These are phyloP conservation scores for Adelges cooleyi DNA, from an alignment of 1,140 invertebrate genomes.

Conservation along the genomic window DNA sequence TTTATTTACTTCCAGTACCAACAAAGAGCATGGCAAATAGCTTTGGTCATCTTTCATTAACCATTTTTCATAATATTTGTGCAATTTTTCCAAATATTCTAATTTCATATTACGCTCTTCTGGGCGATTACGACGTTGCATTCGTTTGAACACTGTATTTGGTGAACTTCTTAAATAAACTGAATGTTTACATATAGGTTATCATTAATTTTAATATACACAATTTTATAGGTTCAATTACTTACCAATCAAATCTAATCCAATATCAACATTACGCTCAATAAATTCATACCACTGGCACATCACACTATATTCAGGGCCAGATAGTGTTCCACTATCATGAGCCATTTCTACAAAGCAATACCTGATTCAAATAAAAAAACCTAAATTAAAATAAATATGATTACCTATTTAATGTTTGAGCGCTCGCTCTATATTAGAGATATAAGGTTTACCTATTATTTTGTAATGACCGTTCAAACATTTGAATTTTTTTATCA, in stretches of 20 bases:
- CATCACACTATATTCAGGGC: slow-evolving; percentile 43
- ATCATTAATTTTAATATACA: neutral
- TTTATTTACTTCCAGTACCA: slow-evolving; percentile 32
- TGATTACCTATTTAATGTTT: too few relatives aligned
- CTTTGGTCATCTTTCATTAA: slow-evolving; percentile 19
- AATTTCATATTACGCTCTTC: slow-evolving; percentile 41
- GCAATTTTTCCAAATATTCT: slow-evolving; percentile 40
- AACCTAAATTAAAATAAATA: too few relatives aligned
- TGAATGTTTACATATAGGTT: slow-evolving; percentile 14
- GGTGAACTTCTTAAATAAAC: slow-evolving; percentile 47
- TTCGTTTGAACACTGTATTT: slow-evolving; percentile 42
- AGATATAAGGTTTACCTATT: slow-evolving; percentile 35
- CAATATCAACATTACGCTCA: slow-evolving; percentile 39
- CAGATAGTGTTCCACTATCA: slow-evolving; percentile 39
- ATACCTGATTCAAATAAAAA: too few relatives aligned
- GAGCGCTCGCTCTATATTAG: neutral
- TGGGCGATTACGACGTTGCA: slow-evolving; percentile 41
- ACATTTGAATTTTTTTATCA: slow-evolving; percentile 39
- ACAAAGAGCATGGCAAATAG: slow-evolving; percentile 26
- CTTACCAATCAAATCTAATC: slow-evolving; percentile 42
- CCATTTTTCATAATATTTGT: slow-evolving; percentile 35
- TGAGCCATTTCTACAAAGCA: slow-evolving; percentile 48
- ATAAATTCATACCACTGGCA: slow-evolving; percentile 45
- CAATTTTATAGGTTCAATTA: too few relatives aligned
- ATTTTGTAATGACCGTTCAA: slow-evolving; percentile 47